Evolutionary conservation across 2,888 invertebrate species (phyloP).

Genomic region (Caenorhabditis virilis): DNA sequence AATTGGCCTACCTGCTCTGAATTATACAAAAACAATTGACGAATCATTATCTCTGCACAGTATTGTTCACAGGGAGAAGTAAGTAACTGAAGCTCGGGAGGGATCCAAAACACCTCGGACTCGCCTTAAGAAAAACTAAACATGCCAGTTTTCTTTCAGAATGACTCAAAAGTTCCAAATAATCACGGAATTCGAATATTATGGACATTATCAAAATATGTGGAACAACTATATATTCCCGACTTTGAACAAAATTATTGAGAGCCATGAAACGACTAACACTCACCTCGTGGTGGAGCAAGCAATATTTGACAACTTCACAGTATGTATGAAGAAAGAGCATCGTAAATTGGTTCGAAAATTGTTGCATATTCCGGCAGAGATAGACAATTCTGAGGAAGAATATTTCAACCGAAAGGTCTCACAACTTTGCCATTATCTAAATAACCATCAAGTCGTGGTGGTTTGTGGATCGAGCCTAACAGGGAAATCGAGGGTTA

Average conservation of each 20-base stretch:
- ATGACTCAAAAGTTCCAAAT: slow-evolving; percentile 20
- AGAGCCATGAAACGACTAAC: slow-evolving; percentile 8
- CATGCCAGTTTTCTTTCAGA: too few relatives aligned
- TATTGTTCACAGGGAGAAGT: slow-evolving; percentile 23
- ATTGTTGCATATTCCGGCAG: slow-evolving; percentile 11
- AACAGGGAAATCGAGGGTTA: slow-evolving; percentile 25
- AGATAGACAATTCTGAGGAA: slow-evolving; percentile 7
- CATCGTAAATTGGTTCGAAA: slow-evolving; percentile 9
- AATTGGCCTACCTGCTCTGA: too few relatives aligned
- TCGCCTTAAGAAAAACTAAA: too few relatives aligned
- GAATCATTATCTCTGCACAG: slow-evolving; percentile 18
- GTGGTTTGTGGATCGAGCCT: slow-evolving; percentile 17
- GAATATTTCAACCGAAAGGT: slow-evolving; percentile 9
- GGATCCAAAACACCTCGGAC: too few relatives aligned
- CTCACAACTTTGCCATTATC: slow-evolving; percentile 9
- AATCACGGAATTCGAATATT: slow-evolving; percentile 17
- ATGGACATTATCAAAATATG: background rate
- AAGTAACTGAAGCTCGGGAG: too few relatives aligned
- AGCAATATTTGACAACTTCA: slow-evolving; percentile 5
- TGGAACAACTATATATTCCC: slow-evolving; percentile 15
- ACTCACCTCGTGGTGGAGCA: slow-evolving; percentile 7
- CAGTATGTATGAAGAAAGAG: slow-evolving; percentile 9
- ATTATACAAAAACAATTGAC: slow-evolving; percentile 17
- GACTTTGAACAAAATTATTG: slow-evolving; percentile 3
- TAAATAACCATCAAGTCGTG: slow-evolving; percentile 23